Evolutionary conservation across 2,113 vertebrate genomes (phyloP).

Genomic region (Columbina picui): DNA sequence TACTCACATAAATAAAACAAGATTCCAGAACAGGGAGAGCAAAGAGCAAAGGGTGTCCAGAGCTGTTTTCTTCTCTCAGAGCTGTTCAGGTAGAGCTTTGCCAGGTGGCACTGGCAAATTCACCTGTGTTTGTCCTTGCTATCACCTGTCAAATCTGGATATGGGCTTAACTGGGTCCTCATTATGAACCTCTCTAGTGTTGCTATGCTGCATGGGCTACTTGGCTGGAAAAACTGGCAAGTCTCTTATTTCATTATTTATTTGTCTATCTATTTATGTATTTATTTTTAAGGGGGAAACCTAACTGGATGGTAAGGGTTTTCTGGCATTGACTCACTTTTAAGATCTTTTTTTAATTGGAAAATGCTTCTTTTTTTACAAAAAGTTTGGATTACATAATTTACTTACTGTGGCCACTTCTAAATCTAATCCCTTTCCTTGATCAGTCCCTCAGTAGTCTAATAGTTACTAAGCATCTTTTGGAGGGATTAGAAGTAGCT

Average conservation of each 20-base stretch:
- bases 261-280: not conserved
- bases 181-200: not conserved
- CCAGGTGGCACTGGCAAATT: not conserved
- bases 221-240: not conserved
- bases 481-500: slow-evolving; percentile 59
- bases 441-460: slow-evolving; percentile 58
- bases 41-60: not conserved
- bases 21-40: not conserved
- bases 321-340: not conserved
- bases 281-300: not conserved
- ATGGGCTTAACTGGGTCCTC: not conserved
- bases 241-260: not conserved
- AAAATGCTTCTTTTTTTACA: not conserved
- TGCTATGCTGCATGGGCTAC: not conserved
- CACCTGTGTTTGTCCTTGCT: not conserved
- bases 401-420: slow-evolving; percentile 34
- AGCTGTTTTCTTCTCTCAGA: not conserved
- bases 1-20: not conserved
- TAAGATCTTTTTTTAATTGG: not conserved
- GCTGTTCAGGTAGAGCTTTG: not conserved
- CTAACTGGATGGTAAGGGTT: not conserved
- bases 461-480: slow-evolving; percentile 68
- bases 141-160: not conserved
- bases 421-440: slow-evolving; percentile 33
- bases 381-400: slow-evolving; percentile 2